Percentiles rank a stretch among this genome's conserved stretches.
Evolutionary conservation across 2,888 invertebrate species (phyloP).

Genomic region (Isoperla grammatica): DNA sequence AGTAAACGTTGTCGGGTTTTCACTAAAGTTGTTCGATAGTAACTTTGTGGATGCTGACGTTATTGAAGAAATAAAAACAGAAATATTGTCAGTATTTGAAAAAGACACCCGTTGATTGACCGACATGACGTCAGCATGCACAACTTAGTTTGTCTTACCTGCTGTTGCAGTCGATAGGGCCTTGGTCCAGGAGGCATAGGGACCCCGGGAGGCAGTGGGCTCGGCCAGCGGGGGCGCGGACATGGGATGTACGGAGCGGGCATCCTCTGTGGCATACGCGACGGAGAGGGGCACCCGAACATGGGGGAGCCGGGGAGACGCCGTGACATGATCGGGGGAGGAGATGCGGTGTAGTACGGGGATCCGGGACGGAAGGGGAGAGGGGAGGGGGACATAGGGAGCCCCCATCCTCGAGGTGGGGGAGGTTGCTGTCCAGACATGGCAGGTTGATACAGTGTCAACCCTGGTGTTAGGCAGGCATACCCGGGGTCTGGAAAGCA

Average conservation of each 20-base stretch:
- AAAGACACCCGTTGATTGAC: too few relatives aligned
- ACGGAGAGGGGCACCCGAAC: conserved; percentile 40
- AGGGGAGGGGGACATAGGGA: conserved; percentile 40
- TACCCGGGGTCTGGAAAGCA: neutral
- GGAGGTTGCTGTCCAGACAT: conserved; percentile 28
- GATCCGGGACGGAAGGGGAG: conserved; percentile 67
- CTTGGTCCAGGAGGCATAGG: conserved; percentile 46
- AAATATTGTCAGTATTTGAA: too few relatives aligned
- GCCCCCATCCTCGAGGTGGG: conserved; percentile 27
- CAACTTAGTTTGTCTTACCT: conserved; percentile 24
- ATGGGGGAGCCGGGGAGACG: conserved; percentile 44
- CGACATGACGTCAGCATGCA: too few relatives aligned
- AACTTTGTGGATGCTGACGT: too few relatives aligned
- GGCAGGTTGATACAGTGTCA: neutral
- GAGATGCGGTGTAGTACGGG: conserved; percentile 64
- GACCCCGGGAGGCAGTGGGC: conserved; percentile 46
- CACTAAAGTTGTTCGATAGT: too few relatives aligned
- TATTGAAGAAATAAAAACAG: too few relatives aligned
- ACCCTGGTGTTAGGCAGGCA: neutral
- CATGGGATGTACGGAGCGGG: conserved; percentile 52
- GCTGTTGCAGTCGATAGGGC: conserved; percentile 45
- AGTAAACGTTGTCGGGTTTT: too few relatives aligned
- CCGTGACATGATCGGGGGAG: conserved; percentile 47
- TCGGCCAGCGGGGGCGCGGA: conserved; percentile 61
- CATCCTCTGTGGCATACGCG: conserved; percentile 34